These are phyloP conservation scores for Cyrtodaria siliqua DNA, from an alignment of 2,888 invertebrate genomes.

Conservation along the genomic window DNA sequence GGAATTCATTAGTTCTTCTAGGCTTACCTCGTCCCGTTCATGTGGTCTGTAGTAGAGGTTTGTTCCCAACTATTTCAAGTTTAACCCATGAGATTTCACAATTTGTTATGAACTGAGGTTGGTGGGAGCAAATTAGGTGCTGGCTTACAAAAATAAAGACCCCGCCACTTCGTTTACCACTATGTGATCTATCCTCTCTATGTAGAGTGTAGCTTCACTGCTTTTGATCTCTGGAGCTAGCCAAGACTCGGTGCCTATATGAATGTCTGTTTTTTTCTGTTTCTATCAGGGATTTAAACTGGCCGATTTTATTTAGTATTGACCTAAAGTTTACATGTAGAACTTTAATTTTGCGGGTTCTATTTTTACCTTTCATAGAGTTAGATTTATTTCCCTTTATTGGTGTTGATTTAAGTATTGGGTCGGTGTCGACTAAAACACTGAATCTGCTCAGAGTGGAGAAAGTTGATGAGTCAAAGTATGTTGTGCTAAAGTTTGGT, in stretches of 20 bases:
- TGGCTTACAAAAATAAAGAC: constrained; percentile 7
- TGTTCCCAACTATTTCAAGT: constrained; percentile 7
- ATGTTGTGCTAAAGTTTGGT: too few species aligned
- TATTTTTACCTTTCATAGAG: too few species aligned
- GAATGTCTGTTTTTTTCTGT: background rate
- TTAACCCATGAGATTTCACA: constrained; percentile 12
- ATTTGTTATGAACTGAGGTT: constrained; percentile 1
- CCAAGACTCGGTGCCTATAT: too few species aligned
- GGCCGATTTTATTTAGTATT: too few species aligned
- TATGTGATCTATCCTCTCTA: background rate
- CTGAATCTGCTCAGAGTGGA: too few species aligned
- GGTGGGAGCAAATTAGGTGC: background rate
- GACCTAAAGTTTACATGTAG: background rate
- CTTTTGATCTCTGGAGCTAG: background rate
- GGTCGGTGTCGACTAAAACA: too few species aligned
- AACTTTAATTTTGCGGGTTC: too few species aligned
- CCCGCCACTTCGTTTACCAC: background rate
- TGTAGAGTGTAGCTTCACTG: too few species aligned
- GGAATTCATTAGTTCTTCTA: background rate
- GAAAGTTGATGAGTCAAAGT: too few species aligned
- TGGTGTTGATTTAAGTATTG: too few species aligned
- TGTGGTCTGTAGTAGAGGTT: background rate
- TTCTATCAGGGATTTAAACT: too few species aligned
- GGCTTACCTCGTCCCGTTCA: constrained; percentile 3
- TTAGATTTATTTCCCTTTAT: too few species aligned